A percentile compares a stretch with the other conserved stretches of the same genome.
Evolutionary conservation across 37 sponge, comb jelly and placozoan genomes (phyloP).

Genomic region (Ephydatia muelleri): DNA sequence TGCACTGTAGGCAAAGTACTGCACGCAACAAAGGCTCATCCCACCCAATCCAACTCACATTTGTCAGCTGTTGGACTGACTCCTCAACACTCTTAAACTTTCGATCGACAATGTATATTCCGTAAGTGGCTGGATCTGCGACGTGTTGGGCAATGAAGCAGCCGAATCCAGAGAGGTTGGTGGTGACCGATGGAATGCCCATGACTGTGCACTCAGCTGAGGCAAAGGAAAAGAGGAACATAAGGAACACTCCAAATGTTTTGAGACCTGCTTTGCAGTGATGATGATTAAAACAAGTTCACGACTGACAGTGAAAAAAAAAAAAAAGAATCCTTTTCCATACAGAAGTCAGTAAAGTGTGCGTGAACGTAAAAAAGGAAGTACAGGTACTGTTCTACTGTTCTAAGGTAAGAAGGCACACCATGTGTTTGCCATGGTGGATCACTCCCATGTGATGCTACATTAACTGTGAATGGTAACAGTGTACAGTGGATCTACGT

Average conservation of each 20-base stretch:
- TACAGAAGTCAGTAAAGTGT: too few species aligned
- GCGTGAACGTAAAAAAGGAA: too few species aligned
- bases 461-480: too few species aligned
- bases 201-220: conserved; percentile 96
- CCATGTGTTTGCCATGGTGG: too few species aligned
- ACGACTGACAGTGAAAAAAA: too few species aligned
- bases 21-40: not conserved
- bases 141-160: conserved; percentile 96
- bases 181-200: conserved; percentile 98
- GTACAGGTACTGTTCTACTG: too few species aligned
- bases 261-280: too few species aligned
- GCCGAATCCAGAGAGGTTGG: conserved; percentile 98
- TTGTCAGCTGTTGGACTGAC: conserved; percentile 86
- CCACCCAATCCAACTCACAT: conserved; percentile 46
- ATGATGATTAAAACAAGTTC: too few species aligned
- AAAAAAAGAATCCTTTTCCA: too few species aligned
- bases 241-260: not conserved
- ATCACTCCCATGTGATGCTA: too few species aligned
- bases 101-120: conserved; percentile 97
- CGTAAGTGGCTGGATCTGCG: conserved; percentile 90
- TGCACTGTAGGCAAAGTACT: not conserved
- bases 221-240: not conserved
- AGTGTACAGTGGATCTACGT: too few species aligned
- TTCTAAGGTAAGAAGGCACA: too few species aligned
- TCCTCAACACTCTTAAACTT: conserved; percentile 79